These are phyloP conservation scores for Trematocara zebra DNA, from an alignment of 2,113 vertebrate genomes.

Conservation along the genomic window DNA sequence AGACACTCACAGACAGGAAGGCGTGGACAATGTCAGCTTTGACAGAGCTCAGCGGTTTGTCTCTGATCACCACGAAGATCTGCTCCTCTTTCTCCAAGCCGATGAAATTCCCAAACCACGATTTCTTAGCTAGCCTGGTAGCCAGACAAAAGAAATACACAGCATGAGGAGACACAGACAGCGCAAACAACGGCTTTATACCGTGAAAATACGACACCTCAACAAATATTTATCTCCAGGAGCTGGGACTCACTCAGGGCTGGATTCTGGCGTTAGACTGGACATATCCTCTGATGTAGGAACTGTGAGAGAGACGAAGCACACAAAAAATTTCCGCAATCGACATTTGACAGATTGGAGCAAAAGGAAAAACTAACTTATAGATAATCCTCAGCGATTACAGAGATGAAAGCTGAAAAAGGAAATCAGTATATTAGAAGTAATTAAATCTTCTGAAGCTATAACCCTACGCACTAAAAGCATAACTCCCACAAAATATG, in stretches of 20 bases:
- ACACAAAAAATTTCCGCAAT: not conserved
- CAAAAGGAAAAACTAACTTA: not conserved
- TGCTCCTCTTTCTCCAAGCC: conserved; percentile 91
- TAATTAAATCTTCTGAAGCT: not conserved
- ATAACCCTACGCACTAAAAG: not conserved
- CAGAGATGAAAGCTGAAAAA: not conserved
- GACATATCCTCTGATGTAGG: conserved; percentile 94
- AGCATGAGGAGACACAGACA: not conserved
- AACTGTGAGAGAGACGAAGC: conserved; percentile 73
- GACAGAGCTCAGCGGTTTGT: conserved; percentile 90
- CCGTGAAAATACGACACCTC: not conserved
- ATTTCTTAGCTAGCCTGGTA: conserved; percentile 85
- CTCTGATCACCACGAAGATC: conserved; percentile 89
- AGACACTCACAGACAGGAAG: conserved; percentile 86
- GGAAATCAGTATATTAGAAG: not conserved
- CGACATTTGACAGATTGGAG: not conserved
- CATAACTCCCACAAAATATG: not conserved
- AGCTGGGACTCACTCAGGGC: conserved; percentile 83
- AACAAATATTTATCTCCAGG: not conserved
- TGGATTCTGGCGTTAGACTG: conserved; percentile 89
- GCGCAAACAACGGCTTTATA: not conserved
- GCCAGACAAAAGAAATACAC: not conserved
- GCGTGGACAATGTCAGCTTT: conserved; percentile 93
- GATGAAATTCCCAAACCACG: conserved; percentile 94
- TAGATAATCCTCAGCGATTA: not conserved